A percentile compares a stretch with the other conserved stretches of the same genome.
Evolutionary conservation across 2,797 vertebrate genomes (phyloP).

Genomic region (Octomys mimax): DNA sequence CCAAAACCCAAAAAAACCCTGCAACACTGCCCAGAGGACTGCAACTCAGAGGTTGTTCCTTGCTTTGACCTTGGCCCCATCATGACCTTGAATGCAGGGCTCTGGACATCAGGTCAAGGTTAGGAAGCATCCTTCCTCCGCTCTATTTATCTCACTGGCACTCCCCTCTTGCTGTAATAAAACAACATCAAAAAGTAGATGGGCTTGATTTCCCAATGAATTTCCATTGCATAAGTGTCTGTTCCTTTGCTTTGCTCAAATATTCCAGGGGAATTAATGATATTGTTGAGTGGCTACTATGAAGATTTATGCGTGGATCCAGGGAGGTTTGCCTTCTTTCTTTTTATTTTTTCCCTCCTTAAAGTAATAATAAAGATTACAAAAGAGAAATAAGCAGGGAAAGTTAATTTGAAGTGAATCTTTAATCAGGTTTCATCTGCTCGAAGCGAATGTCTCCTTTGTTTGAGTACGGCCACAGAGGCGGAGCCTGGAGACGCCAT

Average conservation of each 20-base stretch:
- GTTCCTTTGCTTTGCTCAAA: slow-evolving; percentile 71
- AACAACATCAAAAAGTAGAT: slow-evolving; percentile 78
- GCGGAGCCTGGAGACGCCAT: slow-evolving; percentile 85
- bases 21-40: neutral
- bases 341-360: slow-evolving; percentile 41
- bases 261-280: slow-evolving; percentile 87
- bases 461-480: slow-evolving; percentile 85
- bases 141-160: neutral
- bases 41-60: neutral
- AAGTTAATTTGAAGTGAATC: slow-evolving; percentile 88
- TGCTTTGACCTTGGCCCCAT: neutral
- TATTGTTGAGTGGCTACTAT: slow-evolving; percentile 84
- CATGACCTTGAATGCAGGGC: neutral
- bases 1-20: too few relatives aligned
- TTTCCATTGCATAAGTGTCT: slow-evolving; percentile 81
- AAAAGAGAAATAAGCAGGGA: slow-evolving; percentile 82
- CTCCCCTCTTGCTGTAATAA: slow-evolving; percentile 5
- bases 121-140: neutral
- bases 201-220: slow-evolving; percentile 85
- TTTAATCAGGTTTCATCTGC: slow-evolving; percentile 88
- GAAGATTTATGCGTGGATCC: slow-evolving; percentile 88
- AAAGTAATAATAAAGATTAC: slow-evolving; percentile 89
- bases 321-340: slow-evolving; percentile 82
- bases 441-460: slow-evolving; percentile 85
- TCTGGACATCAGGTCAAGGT: neutral